phyloP scores from a whole-genome alignment of 92 coral and sea anemone genomes.

The Porites divaricata region DNA sequence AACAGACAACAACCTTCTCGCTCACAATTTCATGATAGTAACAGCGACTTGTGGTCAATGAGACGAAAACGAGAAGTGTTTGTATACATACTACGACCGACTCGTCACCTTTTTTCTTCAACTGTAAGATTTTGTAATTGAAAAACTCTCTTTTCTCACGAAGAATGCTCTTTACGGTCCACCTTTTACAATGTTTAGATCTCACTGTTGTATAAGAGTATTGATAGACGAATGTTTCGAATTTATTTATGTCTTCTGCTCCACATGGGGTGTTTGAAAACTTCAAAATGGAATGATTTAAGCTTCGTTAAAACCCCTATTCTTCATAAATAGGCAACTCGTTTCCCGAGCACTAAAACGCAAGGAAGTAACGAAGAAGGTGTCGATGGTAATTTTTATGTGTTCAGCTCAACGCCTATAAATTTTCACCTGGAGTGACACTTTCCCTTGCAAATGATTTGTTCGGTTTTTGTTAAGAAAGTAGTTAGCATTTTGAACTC shows the following conservation, averaged over 20 bases:
- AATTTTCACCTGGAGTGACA: constrained; percentile 41
- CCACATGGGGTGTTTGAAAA: constrained; percentile 40
- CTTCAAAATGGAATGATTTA: constrained; percentile 36
- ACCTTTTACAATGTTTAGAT: constrained; percentile 14
- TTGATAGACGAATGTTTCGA: constrained; percentile 36
- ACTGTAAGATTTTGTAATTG: neutral
- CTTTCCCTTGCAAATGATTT: constrained; percentile 21
- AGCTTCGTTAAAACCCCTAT: constrained; percentile 25
- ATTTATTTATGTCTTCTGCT: constrained; percentile 40
- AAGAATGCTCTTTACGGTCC: neutral
- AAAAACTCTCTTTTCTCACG: neutral
- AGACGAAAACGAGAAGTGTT: constrained; percentile 30
- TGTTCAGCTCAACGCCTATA: constrained; percentile 7
- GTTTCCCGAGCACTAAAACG: neutral
- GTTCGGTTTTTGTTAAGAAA: constrained; percentile 26
- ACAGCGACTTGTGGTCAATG: constrained; percentile 25
- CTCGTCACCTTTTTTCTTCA: neutral
- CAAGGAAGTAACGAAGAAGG: constrained; percentile 14
- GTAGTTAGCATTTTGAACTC: constrained; percentile 52
- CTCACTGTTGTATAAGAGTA: constrained; percentile 11
- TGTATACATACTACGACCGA: neutral
- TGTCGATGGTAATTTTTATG: constrained; percentile 19
- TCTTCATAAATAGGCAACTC: neutral
- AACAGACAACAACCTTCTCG: constrained; percentile 25
- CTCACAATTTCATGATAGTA: constrained; percentile 15